These are phyloP conservation scores for Microcaecilia unicolor DNA, from an alignment of 2,797 vertebrate species.

Conservation along the genomic window DNA sequence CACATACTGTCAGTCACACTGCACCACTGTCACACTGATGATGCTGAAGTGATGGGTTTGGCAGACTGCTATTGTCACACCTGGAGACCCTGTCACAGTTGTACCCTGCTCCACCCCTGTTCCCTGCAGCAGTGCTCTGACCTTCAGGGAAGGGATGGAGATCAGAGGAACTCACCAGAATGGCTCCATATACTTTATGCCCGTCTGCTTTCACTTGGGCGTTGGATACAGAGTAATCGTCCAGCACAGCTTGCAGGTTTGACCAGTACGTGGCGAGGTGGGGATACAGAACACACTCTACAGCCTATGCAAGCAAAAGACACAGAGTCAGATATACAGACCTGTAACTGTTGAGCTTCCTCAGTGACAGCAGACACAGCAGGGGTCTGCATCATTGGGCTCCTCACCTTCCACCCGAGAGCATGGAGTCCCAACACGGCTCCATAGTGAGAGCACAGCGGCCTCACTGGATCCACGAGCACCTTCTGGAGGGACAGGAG, in stretches of 20 bases:
- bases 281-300: conserved; percentile 81
- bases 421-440: conserved; percentile 87
- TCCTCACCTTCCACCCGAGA: conserved; percentile 80
- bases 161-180: conserved; percentile 62
- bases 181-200: conserved; percentile 90
- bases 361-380: too few relatives aligned
- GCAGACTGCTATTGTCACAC: background rate
- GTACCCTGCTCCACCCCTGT: too few relatives aligned
- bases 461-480: conserved; percentile 80
- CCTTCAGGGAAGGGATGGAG: too few relatives aligned
- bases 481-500: conserved; percentile 87
- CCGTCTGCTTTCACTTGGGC: conserved; percentile 91
- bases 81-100: accelerated
- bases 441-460: conserved; percentile 88
- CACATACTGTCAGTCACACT: too few relatives aligned
- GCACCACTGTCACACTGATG: too few relatives aligned
- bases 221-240: conserved; percentile 86
- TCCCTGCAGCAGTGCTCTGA: too few relatives aligned
- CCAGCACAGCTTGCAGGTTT: conserved; percentile 82
- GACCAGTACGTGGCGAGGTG: conserved; percentile 87
- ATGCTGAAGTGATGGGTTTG: too few relatives aligned
- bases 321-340: too few relatives aligned
- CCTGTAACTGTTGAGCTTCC: too few relatives aligned
- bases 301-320: conserved; percentile 55
- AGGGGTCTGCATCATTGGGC: too few relatives aligned